Evolutionary conservation across 2,113 vertebrate genomes (phyloP), one percentile per base, ranked within the genome.

Genomic region (Rattus rattus): DNA sequence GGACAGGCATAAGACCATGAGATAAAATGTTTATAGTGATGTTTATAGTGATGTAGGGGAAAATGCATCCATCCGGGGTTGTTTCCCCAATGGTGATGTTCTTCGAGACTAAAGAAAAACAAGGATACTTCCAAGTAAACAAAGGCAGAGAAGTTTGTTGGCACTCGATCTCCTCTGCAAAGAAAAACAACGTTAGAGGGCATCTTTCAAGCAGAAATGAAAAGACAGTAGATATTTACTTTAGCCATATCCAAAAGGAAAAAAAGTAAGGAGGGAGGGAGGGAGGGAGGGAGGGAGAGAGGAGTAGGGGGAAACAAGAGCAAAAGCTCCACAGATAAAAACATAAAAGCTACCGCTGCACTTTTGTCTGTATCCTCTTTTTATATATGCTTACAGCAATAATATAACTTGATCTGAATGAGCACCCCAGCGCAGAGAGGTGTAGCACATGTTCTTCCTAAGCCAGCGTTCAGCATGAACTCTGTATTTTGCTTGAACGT

Each of bases 401-500:
- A 75, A 69, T 86, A 47, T 77, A 69, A 89, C 63, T 49, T 43
- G 52, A 36, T 90, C n/a, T 77, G n/a, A 85, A 77, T 56, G 1
- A n/a, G 22, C 11, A 69, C 72, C 52, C 9, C 49, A 19, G 4
- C 28, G 28, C 72, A n/a, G 73, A 49, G 52, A 75, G 33, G 16
- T 39, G 30, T 43, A 39, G 63, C 80, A 26, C 36, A 14, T 81
- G 30, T 99, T 99, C 99, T 99, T 99, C 98, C 99, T 97, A 98
- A 99, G 99, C 99, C 98, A 99, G 98, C 98, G 97, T 98, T 98
- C 98, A 99, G 92, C 94, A 98, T 99, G 94, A 98, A 99, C 17
- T 99, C 99, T 99, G 99, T 99, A 99, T 99, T 99, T 98, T 99
- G 99, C 98, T 99, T 98, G 94, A 99, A 99, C 97, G 99, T 99